These are phyloP conservation scores for Hemithea aestivaria DNA, from an alignment of 2,888 invertebrate genomes.

Conservation along the genomic window DNA sequence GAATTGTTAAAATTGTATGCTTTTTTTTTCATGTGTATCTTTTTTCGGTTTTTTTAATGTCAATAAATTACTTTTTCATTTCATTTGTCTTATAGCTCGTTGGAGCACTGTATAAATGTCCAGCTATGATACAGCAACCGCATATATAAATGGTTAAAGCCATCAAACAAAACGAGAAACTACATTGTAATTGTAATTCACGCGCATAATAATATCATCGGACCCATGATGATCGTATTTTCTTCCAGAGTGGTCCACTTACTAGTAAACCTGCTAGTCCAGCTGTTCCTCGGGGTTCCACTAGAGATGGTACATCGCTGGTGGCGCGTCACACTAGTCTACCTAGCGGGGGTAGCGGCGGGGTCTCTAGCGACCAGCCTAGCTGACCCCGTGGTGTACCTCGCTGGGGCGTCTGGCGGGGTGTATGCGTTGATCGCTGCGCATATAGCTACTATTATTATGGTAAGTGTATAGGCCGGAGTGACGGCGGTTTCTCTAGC, in stretches of 20 bases:
- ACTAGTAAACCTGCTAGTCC: conserved; percentile 93
- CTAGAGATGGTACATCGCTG: conserved; percentile 97
- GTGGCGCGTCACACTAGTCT: conserved; percentile 93
- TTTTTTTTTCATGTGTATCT: no score
- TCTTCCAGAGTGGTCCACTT: conserved; percentile 93
- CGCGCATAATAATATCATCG: no score
- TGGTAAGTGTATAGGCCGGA: conserved; percentile 85
- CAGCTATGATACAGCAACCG: no score
- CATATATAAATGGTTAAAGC: no score
- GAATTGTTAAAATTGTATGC: no score
- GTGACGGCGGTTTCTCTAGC: conserved; percentile 91
- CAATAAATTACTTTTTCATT: no score
- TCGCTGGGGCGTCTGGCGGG: conserved; percentile 97
- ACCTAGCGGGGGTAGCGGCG: conserved; percentile 90
- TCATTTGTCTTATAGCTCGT: no score
- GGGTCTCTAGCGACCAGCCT: conserved; percentile 91
- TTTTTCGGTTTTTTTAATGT: no score
- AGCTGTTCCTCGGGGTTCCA: conserved; percentile 94
- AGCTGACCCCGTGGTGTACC: conserved; percentile 86
- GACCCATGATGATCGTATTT: no score
- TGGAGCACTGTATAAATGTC: no score
- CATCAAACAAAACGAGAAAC: no score
- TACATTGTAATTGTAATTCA: no score
- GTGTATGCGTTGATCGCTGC: conserved; percentile 96
- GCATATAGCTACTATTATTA: conserved; percentile 93